Evolutionary conservation across 2,797 vertebrate genomes (phyloP).

Genomic region (Selene dorsalis): DNA sequence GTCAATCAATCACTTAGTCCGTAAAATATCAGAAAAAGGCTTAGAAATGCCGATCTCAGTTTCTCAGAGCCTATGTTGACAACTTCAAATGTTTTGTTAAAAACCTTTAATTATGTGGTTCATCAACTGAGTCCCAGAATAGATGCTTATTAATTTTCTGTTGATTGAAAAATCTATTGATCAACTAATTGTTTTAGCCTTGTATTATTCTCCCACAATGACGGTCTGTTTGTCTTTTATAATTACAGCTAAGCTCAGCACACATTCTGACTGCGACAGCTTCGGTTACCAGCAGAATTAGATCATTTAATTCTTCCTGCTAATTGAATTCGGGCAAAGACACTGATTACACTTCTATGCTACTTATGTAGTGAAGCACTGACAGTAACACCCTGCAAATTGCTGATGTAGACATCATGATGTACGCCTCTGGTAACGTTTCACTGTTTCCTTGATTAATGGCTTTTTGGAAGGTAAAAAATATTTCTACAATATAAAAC

Average conservation of each 20-base stretch:
- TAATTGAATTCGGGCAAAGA: constrained; percentile 1
- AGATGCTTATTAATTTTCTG: neutral
- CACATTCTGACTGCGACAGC: neutral
- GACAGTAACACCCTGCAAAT: constrained; percentile 3
- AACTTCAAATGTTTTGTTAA: neutral
- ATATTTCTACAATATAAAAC: constrained; percentile 10
- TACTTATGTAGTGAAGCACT: constrained; percentile 23
- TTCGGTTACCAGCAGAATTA: neutral
- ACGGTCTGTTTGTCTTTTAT: neutral
- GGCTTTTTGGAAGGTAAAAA: constrained; percentile 28
- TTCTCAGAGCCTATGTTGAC: neutral
- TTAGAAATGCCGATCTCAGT: neutral
- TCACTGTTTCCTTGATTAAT: constrained; percentile 38
- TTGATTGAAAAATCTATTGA: neutral
- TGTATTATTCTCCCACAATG: neutral
- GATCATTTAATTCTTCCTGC: neutral
- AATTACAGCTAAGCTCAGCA: neutral
- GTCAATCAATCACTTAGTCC: neutral
- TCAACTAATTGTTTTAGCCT: neutral
- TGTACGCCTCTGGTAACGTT: neutral
- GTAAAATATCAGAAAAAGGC: neutral
- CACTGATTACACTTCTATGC: constrained; percentile 1
- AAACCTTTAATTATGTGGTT: neutral
- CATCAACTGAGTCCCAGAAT: neutral
- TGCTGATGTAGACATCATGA: neutral